These are phyloP conservation scores for Hyperoplus immaculatus DNA, from an alignment of 2,797 vertebrate genomes.

Conservation along the genomic window DNA sequence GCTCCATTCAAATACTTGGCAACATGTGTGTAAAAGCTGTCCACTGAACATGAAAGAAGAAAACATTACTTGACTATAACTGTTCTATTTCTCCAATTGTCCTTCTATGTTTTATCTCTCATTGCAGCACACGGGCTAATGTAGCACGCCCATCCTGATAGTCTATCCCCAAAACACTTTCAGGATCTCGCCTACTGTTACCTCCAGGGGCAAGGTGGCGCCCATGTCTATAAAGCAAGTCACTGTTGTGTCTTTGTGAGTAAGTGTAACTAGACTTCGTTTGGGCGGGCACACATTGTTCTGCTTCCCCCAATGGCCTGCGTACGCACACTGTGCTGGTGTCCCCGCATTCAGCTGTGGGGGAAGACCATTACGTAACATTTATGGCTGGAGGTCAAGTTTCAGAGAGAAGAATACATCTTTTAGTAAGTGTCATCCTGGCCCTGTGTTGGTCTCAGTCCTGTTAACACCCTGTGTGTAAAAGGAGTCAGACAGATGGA, in stretches of 20 bases:
- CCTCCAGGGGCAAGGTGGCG: conserved; percentile 53
- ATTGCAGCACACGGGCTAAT: conserved; percentile 5
- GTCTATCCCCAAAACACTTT: conserved; percentile 1
- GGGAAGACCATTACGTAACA: conserved; percentile 21
- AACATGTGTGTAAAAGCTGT: conserved; percentile 21
- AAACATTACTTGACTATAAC: neutral
- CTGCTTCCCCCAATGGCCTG: conserved; percentile 20
- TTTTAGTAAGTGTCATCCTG: conserved; percentile 15
- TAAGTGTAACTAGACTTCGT: conserved; percentile 64
- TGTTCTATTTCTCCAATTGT: neutral
- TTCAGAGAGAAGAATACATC: conserved; percentile 46
- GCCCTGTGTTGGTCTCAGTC: conserved; percentile 29
- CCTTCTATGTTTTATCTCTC: neutral
- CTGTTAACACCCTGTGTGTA: conserved; percentile 10
- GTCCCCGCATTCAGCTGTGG: neutral
- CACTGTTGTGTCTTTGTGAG: conserved; percentile 59
- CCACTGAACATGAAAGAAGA: neutral
- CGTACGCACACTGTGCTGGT: neutral
- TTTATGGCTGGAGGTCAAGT: conserved; percentile 45
- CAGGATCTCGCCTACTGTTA: conserved; percentile 49
- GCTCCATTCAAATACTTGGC: conserved; percentile 30
- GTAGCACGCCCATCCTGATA: neutral
- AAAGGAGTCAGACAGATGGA: neutral
- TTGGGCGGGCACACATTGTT: conserved; percentile 53
- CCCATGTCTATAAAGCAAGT: conserved; percentile 36